A percentile compares a stretch with the other conserved stretches of the same genome.
phyloP scores from a whole-genome alignment of 2,113 vertebrate species.

The Pelvicachromis taeniatus region DNA sequence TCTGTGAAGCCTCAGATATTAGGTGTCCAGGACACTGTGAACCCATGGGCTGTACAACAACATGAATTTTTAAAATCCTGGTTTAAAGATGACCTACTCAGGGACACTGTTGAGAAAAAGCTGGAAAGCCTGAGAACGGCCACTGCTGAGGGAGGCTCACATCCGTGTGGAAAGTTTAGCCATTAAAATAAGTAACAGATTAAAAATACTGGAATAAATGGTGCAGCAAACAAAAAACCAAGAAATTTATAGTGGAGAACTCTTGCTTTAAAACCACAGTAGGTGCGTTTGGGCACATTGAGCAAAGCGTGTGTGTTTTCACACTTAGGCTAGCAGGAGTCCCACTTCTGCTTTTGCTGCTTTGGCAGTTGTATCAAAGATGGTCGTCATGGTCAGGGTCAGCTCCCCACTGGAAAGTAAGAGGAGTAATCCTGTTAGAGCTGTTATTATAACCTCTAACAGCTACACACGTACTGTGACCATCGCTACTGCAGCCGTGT shows the following conservation, averaged over 20 bases:
- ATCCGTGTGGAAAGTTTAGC: neutral
- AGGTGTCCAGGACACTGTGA: neutral
- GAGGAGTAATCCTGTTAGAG: conserved; percentile 39
- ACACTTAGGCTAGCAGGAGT: neutral
- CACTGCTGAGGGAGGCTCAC: neutral
- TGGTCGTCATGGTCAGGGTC: conserved; percentile 26
- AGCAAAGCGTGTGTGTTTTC: neutral
- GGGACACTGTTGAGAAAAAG: neutral
- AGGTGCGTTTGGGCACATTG: neutral
- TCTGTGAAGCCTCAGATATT: no score
- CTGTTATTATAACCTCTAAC: conserved; percentile 33
- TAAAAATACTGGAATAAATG: neutral
- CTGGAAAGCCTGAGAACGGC: neutral
- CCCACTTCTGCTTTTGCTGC: conserved; percentile 16
- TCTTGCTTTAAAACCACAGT: no score
- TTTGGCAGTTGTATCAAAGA: conserved; percentile 31
- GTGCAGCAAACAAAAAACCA: neutral
- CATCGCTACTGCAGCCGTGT: conserved; percentile 2
- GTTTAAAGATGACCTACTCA: neutral
- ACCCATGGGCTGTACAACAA: neutral
- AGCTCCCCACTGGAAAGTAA: neutral
- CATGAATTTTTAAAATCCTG: neutral
- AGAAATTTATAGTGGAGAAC: no score
- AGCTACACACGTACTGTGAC: conserved; percentile 33
- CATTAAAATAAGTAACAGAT: neutral